Evolutionary conservation across 1,140 invertebrate genomes (phyloP), one percentile per base, ranked within the genome.

Genomic region (Penaeus vannamei): DNA sequence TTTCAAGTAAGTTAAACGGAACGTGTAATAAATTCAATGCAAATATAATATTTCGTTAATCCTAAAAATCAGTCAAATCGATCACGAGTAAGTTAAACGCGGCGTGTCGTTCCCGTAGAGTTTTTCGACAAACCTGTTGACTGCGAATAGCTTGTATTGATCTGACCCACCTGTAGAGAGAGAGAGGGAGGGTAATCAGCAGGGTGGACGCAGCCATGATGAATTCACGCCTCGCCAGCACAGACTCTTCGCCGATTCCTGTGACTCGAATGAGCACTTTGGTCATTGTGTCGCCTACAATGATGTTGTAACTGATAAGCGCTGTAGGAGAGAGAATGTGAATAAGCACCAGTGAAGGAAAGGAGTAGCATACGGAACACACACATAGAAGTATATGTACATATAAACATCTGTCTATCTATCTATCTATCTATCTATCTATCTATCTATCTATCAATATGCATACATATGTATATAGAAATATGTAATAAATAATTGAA

Each of bases 271-370:
- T 94, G 60, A 97, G 93, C 4, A 98, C 96, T 93, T 97, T 97
- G 1, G 97, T 97, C 29, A 97, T 94, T 0, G 97, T 98, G 93
- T 98, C 97, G 53, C 97, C 97, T 32, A 98, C 97, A 59, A 98
- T 97, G 10, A 98, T 95, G 93, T 98, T 98, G 92, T 98, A 98
- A 77, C 96, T 97, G 59, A 97, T 96, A 96, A 98, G 98, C 2
- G 97, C 97, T 97, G 93, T 46, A 94, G 95, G 93, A 76, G 87
- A 92, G 22, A 79, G 77, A 42, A 19, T 0, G 23, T 17, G 46
- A 32, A 32, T 62, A 2, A 69, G 5, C 14, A 12, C 23, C 1
- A 81, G 32, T 62, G 53, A 66, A 4, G 64, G 22, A 64, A 46
- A 29, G 2, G 59, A 22, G 7, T 64, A 86, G 26, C 53, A 84